Evolutionary conservation across 2,113 vertebrate species (phyloP).

Genomic region (Thunnus thynnus): DNA sequence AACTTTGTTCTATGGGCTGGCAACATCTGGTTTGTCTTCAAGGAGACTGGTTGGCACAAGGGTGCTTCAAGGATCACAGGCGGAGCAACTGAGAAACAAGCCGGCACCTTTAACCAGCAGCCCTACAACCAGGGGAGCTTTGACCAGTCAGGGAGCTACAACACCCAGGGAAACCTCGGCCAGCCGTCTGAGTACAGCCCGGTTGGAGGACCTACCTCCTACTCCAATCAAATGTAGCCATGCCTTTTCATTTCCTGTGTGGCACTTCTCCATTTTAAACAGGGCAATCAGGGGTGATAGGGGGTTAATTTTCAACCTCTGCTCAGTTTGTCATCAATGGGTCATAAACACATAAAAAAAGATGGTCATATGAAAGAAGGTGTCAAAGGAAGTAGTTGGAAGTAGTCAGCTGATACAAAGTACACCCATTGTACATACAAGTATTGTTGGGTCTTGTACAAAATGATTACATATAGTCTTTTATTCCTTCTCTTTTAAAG

Average conservation of each 20-base stretch:
- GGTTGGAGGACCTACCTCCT: slow-evolving; percentile 91
- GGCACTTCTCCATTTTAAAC: slow-evolving; percentile 60
- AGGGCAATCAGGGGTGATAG: slow-evolving; percentile 53
- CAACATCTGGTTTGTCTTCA: slow-evolving; percentile 99
- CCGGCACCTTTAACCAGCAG: slow-evolving; percentile 88
- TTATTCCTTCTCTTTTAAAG: slow-evolving; percentile 80
- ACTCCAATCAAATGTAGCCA: slow-evolving; percentile 91
- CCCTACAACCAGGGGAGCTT: slow-evolving; percentile 89
- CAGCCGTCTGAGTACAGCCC: slow-evolving; percentile 89
- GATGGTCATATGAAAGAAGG: slow-evolving; percentile 36
- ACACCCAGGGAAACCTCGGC: slow-evolving; percentile 83
- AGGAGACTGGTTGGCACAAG: slow-evolving; percentile 98
- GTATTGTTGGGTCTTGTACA: slow-evolving; percentile 83
- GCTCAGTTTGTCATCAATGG: slow-evolving; percentile 23
- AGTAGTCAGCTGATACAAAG: background rate
- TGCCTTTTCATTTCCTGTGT: slow-evolving; percentile 20
- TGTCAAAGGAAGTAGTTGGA: background rate
- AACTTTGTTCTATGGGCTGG: slow-evolving; percentile 99
- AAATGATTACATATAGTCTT: slow-evolving; percentile 74
- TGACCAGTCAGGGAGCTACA: slow-evolving; percentile 88
- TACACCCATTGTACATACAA: slow-evolving; percentile 74
- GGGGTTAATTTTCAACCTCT: slow-evolving; percentile 2
- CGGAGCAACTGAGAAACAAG: slow-evolving; percentile 90
- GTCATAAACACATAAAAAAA: slow-evolving; percentile 36
- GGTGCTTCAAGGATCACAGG: slow-evolving; percentile 86